Conservation (phyloP, 37 sponge, comb jelly and placozoan species). For the Sycon ciliatum region DNA sequence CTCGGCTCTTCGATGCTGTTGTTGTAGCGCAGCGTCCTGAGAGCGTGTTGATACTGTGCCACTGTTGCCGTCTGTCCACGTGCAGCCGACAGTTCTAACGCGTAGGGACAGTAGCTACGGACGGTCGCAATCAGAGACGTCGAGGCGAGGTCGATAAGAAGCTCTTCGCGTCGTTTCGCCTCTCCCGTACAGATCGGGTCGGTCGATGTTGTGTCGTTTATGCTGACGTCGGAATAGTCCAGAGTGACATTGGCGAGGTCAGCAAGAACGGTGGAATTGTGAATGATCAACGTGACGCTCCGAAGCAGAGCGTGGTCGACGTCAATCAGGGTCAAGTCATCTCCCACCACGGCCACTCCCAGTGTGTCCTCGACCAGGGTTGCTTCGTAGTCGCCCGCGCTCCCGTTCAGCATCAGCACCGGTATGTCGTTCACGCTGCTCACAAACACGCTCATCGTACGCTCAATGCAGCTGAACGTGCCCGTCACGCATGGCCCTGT, state of each 20-base stretch:
- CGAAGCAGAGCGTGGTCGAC: constrained; percentile 53
- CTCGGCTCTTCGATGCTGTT: constrained; percentile 74
- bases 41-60: constrained; percentile 48
- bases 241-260: too few species aligned
- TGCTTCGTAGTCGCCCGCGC: constrained; percentile 19
- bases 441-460: constrained; percentile 27
- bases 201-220: constrained; percentile 2
- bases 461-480: constrained; percentile 48
- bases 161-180: constrained; percentile 37
- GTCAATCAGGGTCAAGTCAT: constrained; percentile 52
- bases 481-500: constrained; percentile 39
- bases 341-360: constrained; percentile 50
- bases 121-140: constrained; percentile 48
- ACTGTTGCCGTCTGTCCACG: constrained; percentile 23
- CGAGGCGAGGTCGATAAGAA: constrained; percentile 34
- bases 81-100: constrained; percentile 33
- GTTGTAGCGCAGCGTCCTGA: constrained; percentile 50
- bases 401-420: constrained; percentile 44
- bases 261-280: not conserved
- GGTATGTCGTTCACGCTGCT: constrained; percentile 54
- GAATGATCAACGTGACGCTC: constrained; percentile 60
- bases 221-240: constrained; percentile 1
- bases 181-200: constrained; percentile 53
- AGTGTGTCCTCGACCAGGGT: constrained; percentile 49
- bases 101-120: constrained; percentile 63